Evolutionary conservation across 2,888 invertebrate species (phyloP), one percentile per base, ranked within the genome.

Genomic region (Belgica antarctica): DNA sequence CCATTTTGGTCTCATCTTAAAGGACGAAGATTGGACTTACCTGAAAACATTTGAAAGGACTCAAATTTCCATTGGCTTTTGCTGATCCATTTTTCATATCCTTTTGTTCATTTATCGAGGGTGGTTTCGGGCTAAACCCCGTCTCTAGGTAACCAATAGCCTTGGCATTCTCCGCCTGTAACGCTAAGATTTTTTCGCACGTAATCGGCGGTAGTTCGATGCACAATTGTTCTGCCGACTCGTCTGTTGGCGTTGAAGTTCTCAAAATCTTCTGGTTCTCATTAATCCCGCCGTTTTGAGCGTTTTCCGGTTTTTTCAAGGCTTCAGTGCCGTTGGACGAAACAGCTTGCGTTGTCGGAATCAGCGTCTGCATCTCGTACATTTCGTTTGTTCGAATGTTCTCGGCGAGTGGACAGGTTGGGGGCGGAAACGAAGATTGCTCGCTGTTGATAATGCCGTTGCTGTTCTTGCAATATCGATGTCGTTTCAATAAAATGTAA

Each of bases 291-390:
- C 68, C 57, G 52, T 68, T 68, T 19, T 52, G 22, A 10, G 34
- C 19, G 25, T 24, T 63, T 8, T 62, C 62, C 2, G 63, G 7
- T 46, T 63, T 63, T n/a, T 15, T 31, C n/a, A 15, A n/a, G 27
- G 24, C 22, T 2, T 41, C 41, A 2, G 41, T 5, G 2, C 47
- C 52, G 8, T 63, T 68, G 2, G 31, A 31, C 4, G 25, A 19
- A 24, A 36, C 41, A 52, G 24, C 22, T 36, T 63, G 63, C 19
- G 52, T 24, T 47, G 76, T 76, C 1, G 79, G 78, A 71, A 80
- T 80, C 4, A 80, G 73, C 1, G 79, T 80, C 73, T 80, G 80
- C 79, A 80, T 80, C 74, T 80, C 80, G 71, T 79, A 79, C 27
- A 77, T 77, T 68, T 80, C 80, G 71, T 77, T 77, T 72, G 77